Conservation (phyloP, 2,113 vertebrate species). For the Lophura nycthemera region DNA sequence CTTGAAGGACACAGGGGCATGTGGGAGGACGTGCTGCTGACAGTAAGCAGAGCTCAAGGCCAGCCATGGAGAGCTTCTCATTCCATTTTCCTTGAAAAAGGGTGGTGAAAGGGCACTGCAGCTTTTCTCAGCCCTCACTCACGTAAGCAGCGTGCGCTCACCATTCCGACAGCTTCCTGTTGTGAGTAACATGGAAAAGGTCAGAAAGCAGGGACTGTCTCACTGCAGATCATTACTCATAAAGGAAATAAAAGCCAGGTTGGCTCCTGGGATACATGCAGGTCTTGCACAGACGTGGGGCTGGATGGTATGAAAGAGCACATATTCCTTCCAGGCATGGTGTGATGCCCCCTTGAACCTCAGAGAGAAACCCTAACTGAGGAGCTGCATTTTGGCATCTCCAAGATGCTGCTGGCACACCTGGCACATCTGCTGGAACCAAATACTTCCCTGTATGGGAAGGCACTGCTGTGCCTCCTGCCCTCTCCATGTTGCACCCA, state of each 20-base stretch:
- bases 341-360: background rate
- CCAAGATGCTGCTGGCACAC: background rate
- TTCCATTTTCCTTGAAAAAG: constrained; percentile 14
- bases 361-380: background rate
- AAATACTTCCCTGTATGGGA: too few relatives aligned
- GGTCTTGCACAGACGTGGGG: background rate
- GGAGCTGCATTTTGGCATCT: background rate
- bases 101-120: background rate
- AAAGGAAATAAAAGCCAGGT: background rate
- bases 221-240: background rate
- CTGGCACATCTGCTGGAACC: background rate
- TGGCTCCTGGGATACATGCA: background rate
- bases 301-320: background rate
- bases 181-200: background rate
- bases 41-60: constrained; percentile 6
- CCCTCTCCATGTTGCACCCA: background rate
- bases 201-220: background rate
- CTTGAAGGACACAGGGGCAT: background rate
- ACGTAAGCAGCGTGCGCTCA: background rate
- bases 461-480: background rate
- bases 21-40: constrained; percentile 1
- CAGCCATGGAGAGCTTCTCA: background rate
- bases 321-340: background rate
- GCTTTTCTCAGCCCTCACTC: background rate
- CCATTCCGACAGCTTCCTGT: background rate